Conservation (phyloP, 1,140 invertebrate species). For the Araneus ventricosus region DNA sequence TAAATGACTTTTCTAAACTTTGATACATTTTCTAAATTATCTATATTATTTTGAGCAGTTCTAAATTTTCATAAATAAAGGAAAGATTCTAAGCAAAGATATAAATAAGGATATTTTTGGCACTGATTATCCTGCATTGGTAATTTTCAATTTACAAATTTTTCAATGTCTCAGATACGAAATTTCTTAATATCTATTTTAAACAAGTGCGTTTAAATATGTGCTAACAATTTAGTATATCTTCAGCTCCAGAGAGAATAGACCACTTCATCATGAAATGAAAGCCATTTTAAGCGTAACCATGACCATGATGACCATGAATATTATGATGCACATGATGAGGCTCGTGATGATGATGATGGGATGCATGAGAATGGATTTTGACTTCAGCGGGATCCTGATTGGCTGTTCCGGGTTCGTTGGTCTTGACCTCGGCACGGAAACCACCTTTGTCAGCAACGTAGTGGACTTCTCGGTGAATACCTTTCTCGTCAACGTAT, state of each 20-base stretch:
- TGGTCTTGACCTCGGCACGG: constrained; percentile 73
- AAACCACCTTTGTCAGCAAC: constrained; percentile 75
- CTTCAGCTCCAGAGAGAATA: neutral
- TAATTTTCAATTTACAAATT: neutral
- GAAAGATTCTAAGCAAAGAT: too few species aligned
- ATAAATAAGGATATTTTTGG: neutral
- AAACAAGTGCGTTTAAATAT: too few species aligned
- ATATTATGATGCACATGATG: constrained; percentile 23
- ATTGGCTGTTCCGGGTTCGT: constrained; percentile 75
- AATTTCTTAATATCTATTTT: too few species aligned
- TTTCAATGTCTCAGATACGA: too few species aligned
- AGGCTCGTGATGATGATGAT: neutral
- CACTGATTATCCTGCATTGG: neutral
- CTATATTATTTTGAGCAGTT: too few species aligned
- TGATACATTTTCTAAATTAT: too few species aligned
- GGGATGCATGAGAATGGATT: constrained; percentile 1
- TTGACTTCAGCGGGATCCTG: constrained; percentile 48
- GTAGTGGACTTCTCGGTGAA: constrained; percentile 72
- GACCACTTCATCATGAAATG: neutral
- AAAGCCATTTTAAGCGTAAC: neutral
- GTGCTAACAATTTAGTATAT: too few species aligned
- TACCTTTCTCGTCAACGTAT: constrained; percentile 55
- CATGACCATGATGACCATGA: constrained; percentile 25
- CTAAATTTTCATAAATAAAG: too few species aligned
- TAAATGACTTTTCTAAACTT: neutral